A percentile compares a stretch with the other conserved stretches of the same genome.
Evolutionary conservation across 2,113 vertebrate species (phyloP).

Genomic region (Misgurnus anguillicaudatus): DNA sequence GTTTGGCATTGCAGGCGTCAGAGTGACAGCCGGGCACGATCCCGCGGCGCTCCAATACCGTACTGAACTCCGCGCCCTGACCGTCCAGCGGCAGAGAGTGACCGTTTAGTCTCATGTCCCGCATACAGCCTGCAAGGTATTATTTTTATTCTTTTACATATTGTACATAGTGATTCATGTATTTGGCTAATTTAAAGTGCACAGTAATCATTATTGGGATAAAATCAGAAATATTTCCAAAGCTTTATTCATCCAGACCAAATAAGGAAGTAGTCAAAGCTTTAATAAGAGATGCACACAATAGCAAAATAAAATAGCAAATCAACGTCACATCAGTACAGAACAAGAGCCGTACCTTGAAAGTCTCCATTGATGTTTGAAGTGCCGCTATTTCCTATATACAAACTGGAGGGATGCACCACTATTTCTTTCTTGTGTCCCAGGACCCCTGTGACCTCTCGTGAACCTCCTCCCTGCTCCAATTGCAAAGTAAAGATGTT

Average conservation of each 20-base stretch:
- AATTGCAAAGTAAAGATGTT: constrained; percentile 80
- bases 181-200: too few relatives aligned
- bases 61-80: constrained; percentile 69
- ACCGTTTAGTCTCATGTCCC: constrained; percentile 82
- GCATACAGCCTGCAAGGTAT: constrained; percentile 79
- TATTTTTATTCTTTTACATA: too few relatives aligned
- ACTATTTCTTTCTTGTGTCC: constrained; percentile 73
- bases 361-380: constrained; percentile 69
- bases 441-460: constrained; percentile 74
- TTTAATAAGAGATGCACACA: neutral
- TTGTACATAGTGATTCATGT: too few relatives aligned
- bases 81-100: constrained; percentile 79
- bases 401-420: constrained; percentile 72
- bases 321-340: neutral
- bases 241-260: neutral
- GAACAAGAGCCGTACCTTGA: constrained; percentile 73
- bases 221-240: neutral
- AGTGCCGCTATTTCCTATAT: constrained; percentile 73
- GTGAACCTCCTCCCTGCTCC: constrained; percentile 80
- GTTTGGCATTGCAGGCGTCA: constrained; percentile 78
- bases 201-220: too few relatives aligned
- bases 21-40: constrained; percentile 80
- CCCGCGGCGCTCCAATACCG: constrained; percentile 72
- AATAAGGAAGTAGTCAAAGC: neutral
- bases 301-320: neutral